Base-by-base conservation (phyloP, 1,140 invertebrate species). In the Chymomyza costata region DNA sequence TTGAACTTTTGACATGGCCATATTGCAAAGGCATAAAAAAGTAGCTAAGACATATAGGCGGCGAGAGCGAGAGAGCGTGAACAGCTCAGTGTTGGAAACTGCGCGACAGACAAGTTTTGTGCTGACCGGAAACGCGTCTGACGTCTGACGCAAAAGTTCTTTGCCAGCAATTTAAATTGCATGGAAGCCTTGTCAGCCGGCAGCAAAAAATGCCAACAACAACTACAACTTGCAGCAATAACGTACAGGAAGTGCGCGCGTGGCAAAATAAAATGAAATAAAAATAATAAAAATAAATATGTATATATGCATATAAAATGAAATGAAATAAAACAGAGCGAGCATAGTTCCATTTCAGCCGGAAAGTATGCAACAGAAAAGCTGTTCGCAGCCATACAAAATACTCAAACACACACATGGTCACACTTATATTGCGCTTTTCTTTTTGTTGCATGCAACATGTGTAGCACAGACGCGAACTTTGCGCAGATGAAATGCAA, bases 181-280 rank as follows among this genome's bases (percentile, higher is more conserved):
- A 25, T 3, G 8, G n/a, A n/a, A n/a, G n/a, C n/a, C n/a, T n/a
- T n/a, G 21, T 8, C 21, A 25, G 21, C 21, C 21, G 21, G 3
- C 21, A 25, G 21, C 21, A 25, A n/a, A n/a, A n/a, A n/a, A 25
- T 25, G 21, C 21, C 21, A 3, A 47, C 30, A 40, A 21, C 14
- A 46, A 43, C 50, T 28, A 31, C 35, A 52, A 59, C 59, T 41
- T 45, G 19, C 49, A 61, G 71, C 70, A 76, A 76, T 76, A 76
- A 70, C 70, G 70, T 43, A 62, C 57, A 73, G 71, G 71, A 76
- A 76, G 73, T 67, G 57, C 59, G 66, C 71, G 71, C 63, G 73
- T 71, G 62, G 70, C 66, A 60, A 41, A 71, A 64, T 64, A 52
- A 32, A 61, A 64, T 52, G 46, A 76, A 66, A 65, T 53, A 69